Evolutionary conservation across 1,140 invertebrate species (phyloP), one percentile per base, ranked within the genome.

Genomic region (Caenorhabditis brenneri): DNA sequence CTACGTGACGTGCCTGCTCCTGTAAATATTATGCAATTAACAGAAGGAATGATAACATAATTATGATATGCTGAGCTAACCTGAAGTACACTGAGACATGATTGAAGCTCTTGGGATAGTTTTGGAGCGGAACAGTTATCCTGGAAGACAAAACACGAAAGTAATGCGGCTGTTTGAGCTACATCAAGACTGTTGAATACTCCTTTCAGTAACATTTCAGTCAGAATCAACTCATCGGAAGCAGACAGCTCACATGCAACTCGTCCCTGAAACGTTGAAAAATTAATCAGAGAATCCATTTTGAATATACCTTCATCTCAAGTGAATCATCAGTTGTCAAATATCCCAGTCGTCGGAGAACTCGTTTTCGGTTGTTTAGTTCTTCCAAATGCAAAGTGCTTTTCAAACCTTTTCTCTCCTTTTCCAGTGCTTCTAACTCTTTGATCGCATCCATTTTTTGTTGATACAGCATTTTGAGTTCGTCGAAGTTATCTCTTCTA

Each of bases 71-170:
- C 9, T 39, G 31, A 39, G 24, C 81, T 88, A 89, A 94, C 94
- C 93, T 95, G 95, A 93, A 96, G 94, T 89, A 95, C 94, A 87
- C 95, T 92, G 0, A 98, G 92, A 24, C 95, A 95, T 1, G 94
- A 96, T 3, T 95, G 94, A 6, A 99, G 91, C 89, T 97, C 95
- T 81, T 97, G 95, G 0, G 94, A 94, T 39, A 95, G 93, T 91
- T 95, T 95, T 0, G 95, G 94, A 88, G 94, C 93, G 90, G 96
- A 94, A 22, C 94, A 94, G 91, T 97, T 96, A 91, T 99, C 97
- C 91, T 99, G 96, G 91, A 97, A 99, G 0, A 99, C 97, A 92
- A 99, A 96, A 92, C 96, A 98, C 91, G 96, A 97, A 2, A 99
- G 92, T 10, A 99, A 91, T 16, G 98, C 94, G 58, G 94, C 95